A percentile compares a stretch with the other conserved stretches of the same genome.
Conservation (phyloP, 2,797 vertebrate species). For the Sarcoramphus papa region DNA sequence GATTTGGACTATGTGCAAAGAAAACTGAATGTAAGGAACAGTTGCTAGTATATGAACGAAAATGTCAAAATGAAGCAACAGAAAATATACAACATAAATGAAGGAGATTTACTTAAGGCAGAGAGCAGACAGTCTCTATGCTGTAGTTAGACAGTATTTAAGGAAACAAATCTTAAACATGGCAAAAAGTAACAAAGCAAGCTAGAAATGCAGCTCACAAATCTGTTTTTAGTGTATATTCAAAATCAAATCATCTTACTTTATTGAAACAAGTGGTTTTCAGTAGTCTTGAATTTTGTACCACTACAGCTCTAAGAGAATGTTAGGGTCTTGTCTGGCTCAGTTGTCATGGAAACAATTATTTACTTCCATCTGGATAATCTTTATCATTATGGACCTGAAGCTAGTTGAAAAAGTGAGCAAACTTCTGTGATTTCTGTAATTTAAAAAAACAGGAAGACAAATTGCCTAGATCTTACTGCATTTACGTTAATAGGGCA, state of each 20-base stretch:
- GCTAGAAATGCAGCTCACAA: not conserved
- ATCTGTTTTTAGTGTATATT: not conserved
- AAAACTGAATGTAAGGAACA: not conserved
- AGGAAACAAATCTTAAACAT: not conserved
- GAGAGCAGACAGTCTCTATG: not conserved
- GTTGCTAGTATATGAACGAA: not conserved
- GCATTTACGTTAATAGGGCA: not conserved
- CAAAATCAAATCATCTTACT: not conserved
- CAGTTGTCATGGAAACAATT: constrained; percentile 42
- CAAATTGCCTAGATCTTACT: not conserved
- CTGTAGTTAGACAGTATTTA: not conserved
- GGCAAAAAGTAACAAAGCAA: not conserved
- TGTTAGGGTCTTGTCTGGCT: not conserved
- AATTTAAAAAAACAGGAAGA: not conserved
- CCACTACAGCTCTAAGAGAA: not conserved
- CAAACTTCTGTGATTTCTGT: not conserved
- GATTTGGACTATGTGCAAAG: not conserved
- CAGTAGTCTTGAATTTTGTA: not conserved
- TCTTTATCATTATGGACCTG: not conserved
- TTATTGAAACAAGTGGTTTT: constrained; percentile 9
- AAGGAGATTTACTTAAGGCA: not conserved
- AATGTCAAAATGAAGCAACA: not conserved
- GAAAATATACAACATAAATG: not conserved
- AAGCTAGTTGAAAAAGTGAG: not conserved
- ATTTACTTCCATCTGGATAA: constrained; percentile 1